Base-by-base conservation (phyloP, 2,113 vertebrate genomes). In the Nothocercus nigrocapillus region DNA sequence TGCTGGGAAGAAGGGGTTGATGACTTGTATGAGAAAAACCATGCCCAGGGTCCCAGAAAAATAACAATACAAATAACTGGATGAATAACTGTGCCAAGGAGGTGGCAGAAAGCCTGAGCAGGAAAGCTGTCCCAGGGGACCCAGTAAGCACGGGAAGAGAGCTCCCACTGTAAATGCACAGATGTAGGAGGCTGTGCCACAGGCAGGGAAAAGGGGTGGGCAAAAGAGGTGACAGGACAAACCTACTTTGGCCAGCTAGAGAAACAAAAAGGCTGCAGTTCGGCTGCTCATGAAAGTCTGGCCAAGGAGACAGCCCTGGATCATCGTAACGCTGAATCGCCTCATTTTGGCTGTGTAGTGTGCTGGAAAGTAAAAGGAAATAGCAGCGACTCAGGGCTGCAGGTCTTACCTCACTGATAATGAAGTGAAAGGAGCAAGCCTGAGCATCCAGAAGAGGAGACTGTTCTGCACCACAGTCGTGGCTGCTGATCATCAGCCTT, bases 381-480 rank as follows among this genome's bases (percentile, higher is more conserved):
- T 42, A 79, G 53, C n/a, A 69, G 38, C 49, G 59, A 19, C 9
- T 59, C 72, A 25, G 47, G 69, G 42, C 34, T 87, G 34, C 27
- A 83, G 51, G 13, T 81, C 51, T 75, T n/a, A 62, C 12, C 40
- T 47, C 6, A 2, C 8, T 21, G 25, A 38, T 11, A 34, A 8
- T 34, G 69, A 70, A 74, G 20, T 45, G 45, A 67, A 94, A 83
- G 42, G 36, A 78, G 28, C 24, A 36, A 74, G 61, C 51, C 16
- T 0, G 0, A 72, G 69, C 42, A 83, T 24, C 9, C 24, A 53
- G 25, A 25, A 91, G 30, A 91, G 13, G 30, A 80, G 42, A 30
- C 40, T 40, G 79, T 75, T 89, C 82, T 61, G 38, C 0, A 0
- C 15, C 6, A 7, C 49, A 68, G 68, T 24, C 0, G 0, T 8